A percentile compares a stretch with the other conserved stretches of the same genome.
Conservation (phyloP, 1,140 invertebrate genomes). For the Drosophila busckii region DNA sequence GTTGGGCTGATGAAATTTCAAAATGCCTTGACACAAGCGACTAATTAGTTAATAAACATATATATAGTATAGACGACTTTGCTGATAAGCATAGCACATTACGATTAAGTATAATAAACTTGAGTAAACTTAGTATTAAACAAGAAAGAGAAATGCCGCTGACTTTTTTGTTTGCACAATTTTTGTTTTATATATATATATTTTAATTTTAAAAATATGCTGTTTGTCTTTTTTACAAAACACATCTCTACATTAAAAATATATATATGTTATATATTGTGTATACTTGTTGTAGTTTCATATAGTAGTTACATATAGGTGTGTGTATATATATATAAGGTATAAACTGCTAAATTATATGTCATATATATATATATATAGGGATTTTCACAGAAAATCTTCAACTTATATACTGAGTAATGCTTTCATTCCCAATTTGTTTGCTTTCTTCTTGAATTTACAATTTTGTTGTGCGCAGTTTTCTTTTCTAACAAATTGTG, state of each 20-base stretch:
- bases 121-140: no score
- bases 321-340: constrained; percentile 58
- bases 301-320: constrained; percentile 37
- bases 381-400: constrained; percentile 78
- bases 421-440: constrained; percentile 67
- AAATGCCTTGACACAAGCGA: no score
- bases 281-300: constrained; percentile 58
- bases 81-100: no score
- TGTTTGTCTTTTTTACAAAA: constrained; percentile 75
- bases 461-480: constrained; percentile 11
- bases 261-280: constrained; percentile 50
- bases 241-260: constrained; percentile 76
- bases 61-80: no score
- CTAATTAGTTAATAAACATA: no score
- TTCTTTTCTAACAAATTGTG: constrained; percentile 34
- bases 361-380: no score
- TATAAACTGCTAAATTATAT: constrained; percentile 61
- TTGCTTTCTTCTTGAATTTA: constrained; percentile 17
- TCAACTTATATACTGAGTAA: constrained; percentile 66
- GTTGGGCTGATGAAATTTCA: constrained; percentile 9
- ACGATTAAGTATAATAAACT: no score
- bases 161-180: constrained; percentile 39
- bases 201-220: constrained; percentile 75
- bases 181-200: constrained; percentile 26
- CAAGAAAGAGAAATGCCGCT: no score